phyloP scores from a whole-genome alignment of 2,797 vertebrate genomes.

The Myotis vivesi region DNA sequence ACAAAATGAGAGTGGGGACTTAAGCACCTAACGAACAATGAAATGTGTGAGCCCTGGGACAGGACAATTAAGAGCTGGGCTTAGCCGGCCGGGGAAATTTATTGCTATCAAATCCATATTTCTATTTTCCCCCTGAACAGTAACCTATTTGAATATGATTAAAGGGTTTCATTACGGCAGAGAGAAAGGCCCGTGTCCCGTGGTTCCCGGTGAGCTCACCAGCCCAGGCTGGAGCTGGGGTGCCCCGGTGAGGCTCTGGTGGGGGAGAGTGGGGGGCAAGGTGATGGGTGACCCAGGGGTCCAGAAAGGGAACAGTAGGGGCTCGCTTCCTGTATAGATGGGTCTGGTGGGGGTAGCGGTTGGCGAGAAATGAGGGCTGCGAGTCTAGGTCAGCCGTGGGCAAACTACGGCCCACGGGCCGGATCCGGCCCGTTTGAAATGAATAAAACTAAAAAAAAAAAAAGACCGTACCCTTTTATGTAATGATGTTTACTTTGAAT shows the following conservation, averaged over 20 bases:
- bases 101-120: slow-evolving; percentile 99
- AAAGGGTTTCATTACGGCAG: slow-evolving; percentile 94
- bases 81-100: slow-evolving; percentile 99
- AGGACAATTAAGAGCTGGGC: slow-evolving; percentile 99
- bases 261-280: not conserved
- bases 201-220: slow-evolving; percentile 88
- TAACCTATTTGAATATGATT: slow-evolving; percentile 99
- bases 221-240: slow-evolving; percentile 80
- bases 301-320: not conserved
- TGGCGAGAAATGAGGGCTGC: not conserved
- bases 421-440: too few species aligned
- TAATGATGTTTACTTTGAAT: too few species aligned
- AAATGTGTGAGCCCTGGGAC: slow-evolving; percentile 99
- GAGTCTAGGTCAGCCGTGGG: too few species aligned
- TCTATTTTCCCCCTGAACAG: slow-evolving; percentile 99
- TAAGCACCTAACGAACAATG: slow-evolving; percentile 99
- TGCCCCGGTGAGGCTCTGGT: slow-evolving; percentile 34
- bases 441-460: too few species aligned
- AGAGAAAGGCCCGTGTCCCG: slow-evolving; percentile 86
- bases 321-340: not conserved
- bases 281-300: not conserved
- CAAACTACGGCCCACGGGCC: too few species aligned
- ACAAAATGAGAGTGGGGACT: slow-evolving; percentile 99
- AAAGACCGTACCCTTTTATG: too few species aligned
- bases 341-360: not conserved